Percentiles rank a stretch among this genome's conserved stretches.
Evolutionary conservation across 35 echinoderm and acorn worm genomes (phyloP).

Genomic region (Heliocidaris tuberculata): DNA sequence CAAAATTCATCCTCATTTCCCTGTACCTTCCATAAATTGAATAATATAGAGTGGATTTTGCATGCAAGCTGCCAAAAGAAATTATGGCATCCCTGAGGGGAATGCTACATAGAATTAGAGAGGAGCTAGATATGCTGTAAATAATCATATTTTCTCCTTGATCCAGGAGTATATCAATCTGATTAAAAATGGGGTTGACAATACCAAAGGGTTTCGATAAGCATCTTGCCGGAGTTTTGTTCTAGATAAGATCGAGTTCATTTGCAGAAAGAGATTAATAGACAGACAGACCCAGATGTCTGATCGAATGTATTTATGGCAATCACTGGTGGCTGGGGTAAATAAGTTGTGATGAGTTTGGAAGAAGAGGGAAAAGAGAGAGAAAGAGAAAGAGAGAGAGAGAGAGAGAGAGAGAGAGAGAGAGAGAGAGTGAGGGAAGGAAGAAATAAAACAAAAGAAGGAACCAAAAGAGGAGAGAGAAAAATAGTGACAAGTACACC

Average conservation of each 20-base stretch:
- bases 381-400: too few species aligned
- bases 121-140: neutral
- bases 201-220: neutral
- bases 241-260: neutral
- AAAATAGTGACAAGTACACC: neutral
- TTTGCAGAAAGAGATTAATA: neutral
- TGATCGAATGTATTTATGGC: too few species aligned
- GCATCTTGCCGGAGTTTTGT: neutral
- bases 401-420: too few species aligned
- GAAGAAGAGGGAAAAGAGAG: too few species aligned
- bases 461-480: too few species aligned
- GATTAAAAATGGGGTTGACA: neutral
- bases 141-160: neutral
- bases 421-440: too few species aligned
- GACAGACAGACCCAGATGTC: too few species aligned
- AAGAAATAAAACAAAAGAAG: too few species aligned
- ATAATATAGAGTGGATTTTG: neutral
- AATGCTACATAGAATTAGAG: neutral
- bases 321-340: too few species aligned
- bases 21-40: neutral
- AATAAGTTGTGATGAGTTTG: too few species aligned
- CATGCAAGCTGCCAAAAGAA: neutral
- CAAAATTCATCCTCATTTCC: neutral
- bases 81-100: neutral
- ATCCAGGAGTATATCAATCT: neutral